Conservation (phyloP, 2,888 invertebrate species). For the Plusia festucae region DNA sequence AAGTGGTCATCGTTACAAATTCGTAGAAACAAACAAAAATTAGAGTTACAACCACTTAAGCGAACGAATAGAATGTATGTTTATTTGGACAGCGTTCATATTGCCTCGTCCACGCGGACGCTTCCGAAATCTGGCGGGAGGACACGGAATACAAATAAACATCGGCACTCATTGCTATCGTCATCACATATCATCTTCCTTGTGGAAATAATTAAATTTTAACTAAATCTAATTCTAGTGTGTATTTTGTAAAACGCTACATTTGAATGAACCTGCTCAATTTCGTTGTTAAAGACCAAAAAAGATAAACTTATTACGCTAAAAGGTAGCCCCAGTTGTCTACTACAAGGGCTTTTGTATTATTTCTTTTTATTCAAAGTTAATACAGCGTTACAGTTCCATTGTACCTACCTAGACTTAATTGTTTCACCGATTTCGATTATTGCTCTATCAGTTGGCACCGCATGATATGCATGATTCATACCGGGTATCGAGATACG, state of each 20-base stretch:
- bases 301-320: too few species aligned
- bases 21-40: conserved; percentile 72
- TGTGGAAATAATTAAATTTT: background rate
- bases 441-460: background rate
- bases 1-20: conserved; percentile 63
- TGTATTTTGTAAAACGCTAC: background rate
- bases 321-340: background rate
- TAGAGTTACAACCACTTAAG: conserved; percentile 73
- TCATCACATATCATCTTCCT: conserved; percentile 20
- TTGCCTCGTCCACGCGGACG: conserved; percentile 54
- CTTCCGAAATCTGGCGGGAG: conserved; percentile 36
- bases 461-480: background rate
- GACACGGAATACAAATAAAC: conserved; percentile 56
- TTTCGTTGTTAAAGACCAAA: too few species aligned
- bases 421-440: background rate
- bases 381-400: too few species aligned
- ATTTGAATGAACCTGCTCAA: background rate
- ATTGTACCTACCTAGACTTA: too few species aligned
- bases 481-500: background rate
- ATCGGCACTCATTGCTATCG: conserved; percentile 20
- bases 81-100: conserved; percentile 74
- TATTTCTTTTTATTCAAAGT: too few species aligned
- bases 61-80: conserved; percentile 75
- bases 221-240: background rate
- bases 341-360: background rate